Conservation (phyloP, 2,888 invertebrate species). For the Ferdinandea cuprea region DNA sequence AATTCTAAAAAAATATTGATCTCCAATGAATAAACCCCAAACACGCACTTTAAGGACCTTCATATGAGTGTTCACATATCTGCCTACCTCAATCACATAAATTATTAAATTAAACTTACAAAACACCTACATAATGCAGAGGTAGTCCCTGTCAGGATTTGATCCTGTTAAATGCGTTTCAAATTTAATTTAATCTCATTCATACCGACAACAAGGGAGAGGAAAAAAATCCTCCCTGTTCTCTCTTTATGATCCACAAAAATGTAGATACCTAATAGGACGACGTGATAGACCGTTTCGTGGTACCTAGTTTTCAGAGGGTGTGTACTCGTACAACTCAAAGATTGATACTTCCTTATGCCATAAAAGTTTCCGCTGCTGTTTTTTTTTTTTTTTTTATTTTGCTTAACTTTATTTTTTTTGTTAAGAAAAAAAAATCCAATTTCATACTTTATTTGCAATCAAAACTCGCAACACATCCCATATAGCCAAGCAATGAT, state of each 20-base stretch:
- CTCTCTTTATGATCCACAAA: background rate
- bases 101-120: no score
- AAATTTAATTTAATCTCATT: background rate
- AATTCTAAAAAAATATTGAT: no score
- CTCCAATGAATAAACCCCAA: no score
- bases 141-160: background rate
- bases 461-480: slow-evolving; percentile 70
- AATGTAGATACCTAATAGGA: background rate
- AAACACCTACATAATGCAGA: background rate
- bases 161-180: background rate
- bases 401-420: no score
- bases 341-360: slow-evolving; percentile 71
- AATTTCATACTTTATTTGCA: slow-evolving; percentile 75
- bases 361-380: slow-evolving; percentile 48
- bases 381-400: slow-evolving; percentile 2
- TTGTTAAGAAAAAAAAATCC: slow-evolving; percentile 65
- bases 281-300: slow-evolving; percentile 40
- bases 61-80: no score
- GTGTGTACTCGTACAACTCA: slow-evolving; percentile 51
- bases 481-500: slow-evolving; percentile 12
- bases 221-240: no score
- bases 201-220: background rate
- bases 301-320: slow-evolving; percentile 11
- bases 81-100: no score
- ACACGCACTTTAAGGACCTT: no score